Evolutionary conservation across 64 coral and sea anemone genomes (phyloP), one percentile per base, ranked within the genome.

Genomic region (Exaiptasia diaphana): DNA sequence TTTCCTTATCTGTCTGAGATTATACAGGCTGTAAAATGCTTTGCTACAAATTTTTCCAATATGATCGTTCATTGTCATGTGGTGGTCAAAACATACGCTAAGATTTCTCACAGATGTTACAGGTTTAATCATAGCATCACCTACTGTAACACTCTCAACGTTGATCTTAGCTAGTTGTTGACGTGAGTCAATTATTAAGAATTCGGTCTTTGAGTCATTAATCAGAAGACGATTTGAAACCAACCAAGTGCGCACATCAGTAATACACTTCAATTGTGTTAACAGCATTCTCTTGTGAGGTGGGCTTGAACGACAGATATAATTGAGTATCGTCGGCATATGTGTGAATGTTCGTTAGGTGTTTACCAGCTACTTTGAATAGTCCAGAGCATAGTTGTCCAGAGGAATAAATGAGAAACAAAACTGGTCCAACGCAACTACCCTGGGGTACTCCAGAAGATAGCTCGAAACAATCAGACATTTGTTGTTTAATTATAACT

Each of bases 31-130:
- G 53, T 56, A 56, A 22, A 54, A 54, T 22, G 50, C 50, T 54
- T 54, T 56, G 18, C 53, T 56, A 65, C 77, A 81, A 18, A 61
- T 65, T 20, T 83, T 72, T 9, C 80, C 80, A 50, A 83, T 64
- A 20, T 83, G 25, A 52, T 24, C 59, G 41, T 41, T 29, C 77
- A 81, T 81, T 8, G 32, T 34, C 77, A 65, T 81, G 24, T 81
- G 21, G 12, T 60, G 15, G 41, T 81, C 77, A 38, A 67, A 81
- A 55, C 77, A 81, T 11, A 40, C 56, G 3, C 77, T 59, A 26
- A 81, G 34, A 62, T 81, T 81, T 46, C 56, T 33, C 18, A 42
- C 67, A 23, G 50, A 54, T 54, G 50, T 54, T 24, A 73, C 69
- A 45, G 69, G 69, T 48, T 73, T 73, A 30, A 77, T 77, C 53